These are phyloP conservation scores for Aythya baeri DNA, from an alignment of 2,113 vertebrate genomes.

Conservation along the genomic window DNA sequence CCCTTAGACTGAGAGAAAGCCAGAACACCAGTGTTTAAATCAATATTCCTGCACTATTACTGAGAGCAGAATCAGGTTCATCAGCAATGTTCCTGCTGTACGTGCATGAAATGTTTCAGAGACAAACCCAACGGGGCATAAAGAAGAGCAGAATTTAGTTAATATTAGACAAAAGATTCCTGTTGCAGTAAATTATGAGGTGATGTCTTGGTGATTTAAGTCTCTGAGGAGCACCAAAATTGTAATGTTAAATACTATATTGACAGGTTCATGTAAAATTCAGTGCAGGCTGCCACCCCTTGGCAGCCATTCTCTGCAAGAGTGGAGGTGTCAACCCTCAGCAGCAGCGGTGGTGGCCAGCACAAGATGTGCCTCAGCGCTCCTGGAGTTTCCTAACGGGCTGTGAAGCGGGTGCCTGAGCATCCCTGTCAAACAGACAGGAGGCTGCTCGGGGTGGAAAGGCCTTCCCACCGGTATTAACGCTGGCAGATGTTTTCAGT, in stretches of 20 bases:
- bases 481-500: slow-evolving; percentile 39
- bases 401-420: neutral
- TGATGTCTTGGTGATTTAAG: neutral
- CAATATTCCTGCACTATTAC: neutral
- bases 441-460: neutral
- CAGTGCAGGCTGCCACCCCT: slow-evolving; percentile 38
- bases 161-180: neutral
- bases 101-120: neutral
- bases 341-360: slow-evolving; percentile 46
- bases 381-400: neutral
- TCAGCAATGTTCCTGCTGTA: neutral
- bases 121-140: neutral
- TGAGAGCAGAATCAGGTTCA: neutral
- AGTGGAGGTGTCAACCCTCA: slow-evolving; percentile 66
- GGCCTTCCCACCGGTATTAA: slow-evolving; percentile 1
- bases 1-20: neutral
- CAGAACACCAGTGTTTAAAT: neutral
- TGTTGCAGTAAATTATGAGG: neutral
- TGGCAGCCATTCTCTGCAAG: slow-evolving; percentile 29
- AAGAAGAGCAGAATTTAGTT: neutral
- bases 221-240: neutral
- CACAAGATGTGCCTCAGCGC: slow-evolving; percentile 40
- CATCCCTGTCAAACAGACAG: slow-evolving; percentile 19
- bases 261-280: slow-evolving; percentile 77
- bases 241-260: neutral